These are phyloP conservation scores for Vombatus ursinus DNA, from an alignment of 2,113 vertebrate genomes.

Conservation along the genomic window DNA sequence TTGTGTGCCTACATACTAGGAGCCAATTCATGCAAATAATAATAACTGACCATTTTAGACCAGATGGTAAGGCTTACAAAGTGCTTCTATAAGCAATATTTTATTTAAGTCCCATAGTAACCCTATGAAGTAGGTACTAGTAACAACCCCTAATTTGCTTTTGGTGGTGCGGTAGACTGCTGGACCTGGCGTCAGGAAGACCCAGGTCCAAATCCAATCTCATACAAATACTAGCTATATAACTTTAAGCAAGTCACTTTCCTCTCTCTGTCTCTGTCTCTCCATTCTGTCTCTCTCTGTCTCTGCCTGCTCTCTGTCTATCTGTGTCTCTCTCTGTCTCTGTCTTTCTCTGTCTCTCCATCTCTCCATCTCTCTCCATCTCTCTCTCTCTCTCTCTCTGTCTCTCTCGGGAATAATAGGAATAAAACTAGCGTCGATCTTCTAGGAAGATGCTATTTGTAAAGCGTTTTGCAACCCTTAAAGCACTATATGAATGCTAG, in stretches of 20 bases:
- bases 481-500: too few relatives aligned
- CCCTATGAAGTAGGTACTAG: not conserved
- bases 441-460: too few relatives aligned
- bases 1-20: not conserved
- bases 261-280: not conserved
- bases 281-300: too few relatives aligned
- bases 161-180: not conserved
- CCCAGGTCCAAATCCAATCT: not conserved
- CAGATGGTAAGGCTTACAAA: not conserved
- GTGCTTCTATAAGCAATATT: not conserved
- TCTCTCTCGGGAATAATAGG: too few relatives aligned
- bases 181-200: not conserved
- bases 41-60: not conserved
- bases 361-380: too few relatives aligned
- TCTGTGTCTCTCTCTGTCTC: too few relatives aligned
- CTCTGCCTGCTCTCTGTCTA: accelerated
- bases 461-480: too few relatives aligned
- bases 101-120: not conserved
- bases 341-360: too few relatives aligned
- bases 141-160: not conserved
- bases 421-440: too few relatives aligned
- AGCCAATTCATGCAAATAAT: not conserved
- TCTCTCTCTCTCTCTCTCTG: too few relatives aligned
- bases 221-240: not conserved
- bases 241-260: not conserved